These are phyloP conservation scores for Fragum fragum DNA, from an alignment of 2,888 invertebrate species.

Conservation along the genomic window DNA sequence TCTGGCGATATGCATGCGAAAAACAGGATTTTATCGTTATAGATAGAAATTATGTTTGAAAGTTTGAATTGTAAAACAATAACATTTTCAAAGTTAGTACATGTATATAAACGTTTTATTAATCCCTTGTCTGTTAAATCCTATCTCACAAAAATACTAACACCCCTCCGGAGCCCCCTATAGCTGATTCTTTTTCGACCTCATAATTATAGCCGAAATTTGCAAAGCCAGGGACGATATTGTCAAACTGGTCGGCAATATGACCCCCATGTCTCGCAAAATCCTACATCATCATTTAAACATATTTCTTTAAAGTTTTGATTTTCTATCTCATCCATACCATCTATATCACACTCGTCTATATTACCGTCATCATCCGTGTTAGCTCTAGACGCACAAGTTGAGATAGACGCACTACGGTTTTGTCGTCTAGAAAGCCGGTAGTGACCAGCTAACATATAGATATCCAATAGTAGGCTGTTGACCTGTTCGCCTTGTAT, in stretches of 20 bases:
- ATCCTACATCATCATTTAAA: too few relatives aligned
- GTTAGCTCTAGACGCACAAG: not conserved
- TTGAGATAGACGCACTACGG: not conserved
- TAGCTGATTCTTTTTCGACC: too few relatives aligned
- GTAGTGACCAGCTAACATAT: not conserved
- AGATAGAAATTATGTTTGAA: too few relatives aligned
- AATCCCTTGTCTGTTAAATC: too few relatives aligned
- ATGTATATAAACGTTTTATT: too few relatives aligned
- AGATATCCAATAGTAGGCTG: slow-evolving; percentile 6
- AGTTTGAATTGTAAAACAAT: not conserved
- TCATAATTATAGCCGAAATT: too few relatives aligned
- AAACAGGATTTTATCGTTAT: too few relatives aligned
- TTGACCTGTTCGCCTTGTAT: not conserved
- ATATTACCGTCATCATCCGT: not conserved
- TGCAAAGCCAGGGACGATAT: too few relatives aligned
- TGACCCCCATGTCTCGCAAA: too few relatives aligned
- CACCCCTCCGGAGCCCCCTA: too few relatives aligned
- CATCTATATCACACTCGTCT: not conserved
- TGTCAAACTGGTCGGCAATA: too few relatives aligned
- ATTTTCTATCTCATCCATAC: not conserved
- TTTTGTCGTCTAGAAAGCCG: not conserved
- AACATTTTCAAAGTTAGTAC: not conserved
- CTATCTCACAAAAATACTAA: too few relatives aligned
- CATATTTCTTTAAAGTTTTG: not conserved
- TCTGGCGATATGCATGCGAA: slow-evolving; percentile 13